Conservation (phyloP, 2,888 invertebrate genomes). For the Cryptus armator region DNA sequence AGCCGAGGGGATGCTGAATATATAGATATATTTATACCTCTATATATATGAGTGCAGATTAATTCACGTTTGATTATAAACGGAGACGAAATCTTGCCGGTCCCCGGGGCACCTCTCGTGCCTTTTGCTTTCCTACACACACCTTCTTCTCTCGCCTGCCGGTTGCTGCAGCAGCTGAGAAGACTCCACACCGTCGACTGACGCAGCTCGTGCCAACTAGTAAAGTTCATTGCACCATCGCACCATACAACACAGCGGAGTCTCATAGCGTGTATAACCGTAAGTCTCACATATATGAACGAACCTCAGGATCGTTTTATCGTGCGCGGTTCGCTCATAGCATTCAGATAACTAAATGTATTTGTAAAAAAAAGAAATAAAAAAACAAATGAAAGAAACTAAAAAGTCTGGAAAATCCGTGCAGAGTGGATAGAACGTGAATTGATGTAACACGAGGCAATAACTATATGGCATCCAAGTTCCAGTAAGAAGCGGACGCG, state of each 20-base stretch:
- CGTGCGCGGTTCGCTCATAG: slow-evolving; percentile 39
- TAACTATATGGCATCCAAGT: too few species aligned
- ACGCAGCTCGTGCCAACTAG: slow-evolving; percentile 70
- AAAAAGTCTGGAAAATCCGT: not conserved
- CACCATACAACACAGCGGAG: slow-evolving; percentile 48
- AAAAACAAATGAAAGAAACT: not conserved
- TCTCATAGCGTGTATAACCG: slow-evolving; percentile 40
- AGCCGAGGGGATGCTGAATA: slow-evolving; percentile 6
- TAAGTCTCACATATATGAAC: slow-evolving; percentile 49
- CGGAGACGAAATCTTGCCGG: slow-evolving; percentile 53
- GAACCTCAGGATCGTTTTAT: slow-evolving; percentile 30
- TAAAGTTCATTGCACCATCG: slow-evolving; percentile 73
- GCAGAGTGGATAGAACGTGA: not conserved
- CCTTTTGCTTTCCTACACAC: slow-evolving; percentile 4
- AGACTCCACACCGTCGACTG: slow-evolving; percentile 51
- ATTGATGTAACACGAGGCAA: too few species aligned
- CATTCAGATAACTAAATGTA: slow-evolving; percentile 62
- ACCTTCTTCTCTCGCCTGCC: slow-evolving; percentile 46
- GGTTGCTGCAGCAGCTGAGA: slow-evolving; percentile 50
- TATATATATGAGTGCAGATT: not conserved
- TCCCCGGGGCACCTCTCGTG: slow-evolving; percentile 24
- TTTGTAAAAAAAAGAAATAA: slow-evolving; percentile 31
- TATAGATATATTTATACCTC: slow-evolving; percentile 2
- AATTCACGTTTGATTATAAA: slow-evolving; percentile 45
- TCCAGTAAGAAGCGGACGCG: not conserved